Percentiles rank a stretch among this genome's conserved stretches.
Conservation (phyloP, 2,888 invertebrate genomes). For the Stratiomys singularior region DNA sequence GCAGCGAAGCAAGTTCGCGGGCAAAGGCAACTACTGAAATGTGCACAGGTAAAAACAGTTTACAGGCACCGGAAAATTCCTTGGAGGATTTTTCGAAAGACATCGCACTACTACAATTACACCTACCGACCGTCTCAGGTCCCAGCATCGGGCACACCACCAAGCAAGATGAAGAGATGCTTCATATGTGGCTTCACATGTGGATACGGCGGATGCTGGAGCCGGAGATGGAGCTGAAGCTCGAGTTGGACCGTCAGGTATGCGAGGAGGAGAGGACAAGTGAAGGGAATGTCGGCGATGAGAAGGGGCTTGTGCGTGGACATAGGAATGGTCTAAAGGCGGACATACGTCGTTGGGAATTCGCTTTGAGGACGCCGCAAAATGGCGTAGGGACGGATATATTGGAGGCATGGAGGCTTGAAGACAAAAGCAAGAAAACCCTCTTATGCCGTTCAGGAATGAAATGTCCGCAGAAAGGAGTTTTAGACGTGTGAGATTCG, state of each 20-base stretch:
- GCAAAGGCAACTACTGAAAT: conserved; percentile 28
- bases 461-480: not conserved
- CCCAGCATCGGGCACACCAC: not conserved
- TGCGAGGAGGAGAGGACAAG: not conserved
- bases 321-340: conserved; percentile 25
- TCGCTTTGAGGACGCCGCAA: conserved; percentile 39
- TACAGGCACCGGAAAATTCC: conserved; percentile 43
- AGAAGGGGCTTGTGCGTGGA: conserved; percentile 17
- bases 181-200: conserved; percentile 10
- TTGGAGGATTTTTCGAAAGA: conserved; percentile 31
- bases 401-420: not conserved
- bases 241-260: not conserved
- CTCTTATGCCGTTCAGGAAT: not conserved
- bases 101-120: conserved; percentile 5
- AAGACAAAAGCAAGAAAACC: not conserved
- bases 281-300: not conserved
- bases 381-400: conserved; percentile 17
- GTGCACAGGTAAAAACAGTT: conserved; percentile 12
- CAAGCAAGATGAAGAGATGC: not conserved
- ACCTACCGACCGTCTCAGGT: not conserved
- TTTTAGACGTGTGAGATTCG: not conserved
- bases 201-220: not conserved
- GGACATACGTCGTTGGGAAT: conserved; percentile 36
- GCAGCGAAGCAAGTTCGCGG: not conserved
- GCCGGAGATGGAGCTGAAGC: not conserved